Evolutionary conservation across 2,888 invertebrate genomes (phyloP).

Genomic region (Endotricha flammealis): DNA sequence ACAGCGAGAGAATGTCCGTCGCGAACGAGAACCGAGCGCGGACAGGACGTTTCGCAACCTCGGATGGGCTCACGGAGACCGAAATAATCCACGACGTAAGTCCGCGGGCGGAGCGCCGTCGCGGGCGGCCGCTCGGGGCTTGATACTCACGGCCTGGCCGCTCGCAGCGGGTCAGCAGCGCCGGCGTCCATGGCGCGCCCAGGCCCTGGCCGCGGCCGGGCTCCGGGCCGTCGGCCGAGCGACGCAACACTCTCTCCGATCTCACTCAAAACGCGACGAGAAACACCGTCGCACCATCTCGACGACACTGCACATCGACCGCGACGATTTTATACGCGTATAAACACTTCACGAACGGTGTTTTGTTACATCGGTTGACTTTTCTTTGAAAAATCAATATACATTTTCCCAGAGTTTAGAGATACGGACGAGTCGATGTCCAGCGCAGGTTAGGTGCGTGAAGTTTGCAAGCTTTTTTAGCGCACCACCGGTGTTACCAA

Average conservation of each 20-base stretch:
- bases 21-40: slow-evolving; percentile 61
- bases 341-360: slow-evolving; percentile 77
- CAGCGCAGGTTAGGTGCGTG: slow-evolving; percentile 79
- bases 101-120: slow-evolving; percentile 40
- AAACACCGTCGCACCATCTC: slow-evolving; percentile 74
- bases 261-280: slow-evolving; percentile 72
- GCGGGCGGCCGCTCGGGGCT: slow-evolving; percentile 34
- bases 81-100: slow-evolving; percentile 65
- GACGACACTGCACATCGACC: slow-evolving; percentile 73
- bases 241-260: slow-evolving; percentile 74
- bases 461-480: slow-evolving; percentile 80
- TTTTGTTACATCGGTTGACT: slow-evolving; percentile 79
- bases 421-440: slow-evolving; percentile 79
- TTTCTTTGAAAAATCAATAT: slow-evolving; percentile 80
- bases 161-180: slow-evolving; percentile 71
- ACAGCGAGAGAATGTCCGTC: slow-evolving; percentile 73
- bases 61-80: slow-evolving; percentile 62
- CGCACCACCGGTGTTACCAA: slow-evolving; percentile 79
- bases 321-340: slow-evolving; percentile 68
- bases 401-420: slow-evolving; percentile 78
- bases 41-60: slow-evolving; percentile 70
- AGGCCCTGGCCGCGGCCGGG: slow-evolving; percentile 74
- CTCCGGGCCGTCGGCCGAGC: slow-evolving; percentile 71
- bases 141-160: slow-evolving; percentile 77
- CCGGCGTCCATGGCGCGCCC: slow-evolving; percentile 75